phyloP scores from a whole-genome alignment of 2,113 vertebrate species.

The Manacus vitellinus region DNA sequence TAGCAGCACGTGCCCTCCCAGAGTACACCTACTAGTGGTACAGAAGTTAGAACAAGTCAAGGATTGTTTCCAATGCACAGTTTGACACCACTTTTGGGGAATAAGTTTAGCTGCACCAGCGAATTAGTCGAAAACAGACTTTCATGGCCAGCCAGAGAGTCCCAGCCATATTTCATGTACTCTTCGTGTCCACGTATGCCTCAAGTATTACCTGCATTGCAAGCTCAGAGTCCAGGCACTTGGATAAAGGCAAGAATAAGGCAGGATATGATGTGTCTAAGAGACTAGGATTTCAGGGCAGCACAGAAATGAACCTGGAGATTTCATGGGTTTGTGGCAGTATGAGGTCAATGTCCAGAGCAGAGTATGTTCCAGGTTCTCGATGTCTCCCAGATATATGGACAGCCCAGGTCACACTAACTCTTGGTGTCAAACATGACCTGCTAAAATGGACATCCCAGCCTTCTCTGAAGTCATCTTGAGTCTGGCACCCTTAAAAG shows the following conservation, averaged over 20 bases:
- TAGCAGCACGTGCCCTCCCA: not conserved
- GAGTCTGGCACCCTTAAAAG: not conserved
- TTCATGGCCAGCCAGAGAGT: not conserved
- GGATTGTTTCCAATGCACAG: not conserved
- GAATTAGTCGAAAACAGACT: not conserved
- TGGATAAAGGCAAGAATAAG: not conserved
- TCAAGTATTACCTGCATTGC: not conserved
- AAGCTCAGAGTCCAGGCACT: not conserved
- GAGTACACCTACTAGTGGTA: not conserved
- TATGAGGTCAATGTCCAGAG: not conserved
- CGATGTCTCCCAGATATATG: not conserved
- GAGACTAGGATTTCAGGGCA: fast-evolving
- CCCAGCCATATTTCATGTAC: not conserved
- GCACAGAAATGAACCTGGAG: not conserved
- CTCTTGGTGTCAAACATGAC: not conserved
- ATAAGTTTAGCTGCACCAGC: not conserved
- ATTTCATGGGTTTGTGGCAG: not conserved
- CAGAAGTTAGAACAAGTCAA: not conserved
- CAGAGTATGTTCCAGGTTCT: fast-evolving
- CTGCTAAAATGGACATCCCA: not conserved
- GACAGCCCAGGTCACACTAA: not conserved
- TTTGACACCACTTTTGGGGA: not conserved
- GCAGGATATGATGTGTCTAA: not conserved
- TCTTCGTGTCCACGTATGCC: not conserved
- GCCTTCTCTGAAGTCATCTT: not conserved